Base-by-base conservation (phyloP, 1,140 invertebrate species). In the Patella vulgata region DNA sequence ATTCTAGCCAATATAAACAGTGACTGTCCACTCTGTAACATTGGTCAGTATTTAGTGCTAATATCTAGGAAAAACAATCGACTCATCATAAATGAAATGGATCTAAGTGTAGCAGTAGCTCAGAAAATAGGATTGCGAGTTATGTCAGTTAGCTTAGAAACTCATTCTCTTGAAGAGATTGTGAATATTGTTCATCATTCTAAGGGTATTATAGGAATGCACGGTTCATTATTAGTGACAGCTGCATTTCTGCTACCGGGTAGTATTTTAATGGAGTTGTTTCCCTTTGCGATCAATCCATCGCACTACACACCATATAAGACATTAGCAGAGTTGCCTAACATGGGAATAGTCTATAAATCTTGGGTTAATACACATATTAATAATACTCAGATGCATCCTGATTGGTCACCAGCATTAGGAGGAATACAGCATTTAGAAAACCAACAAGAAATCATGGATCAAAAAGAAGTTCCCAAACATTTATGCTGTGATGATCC, bases 191-290 rank as follows among this genome's bases (percentile, higher is more conserved):
- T 87, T 5, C 52, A 47, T 6, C 47, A 70, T 44, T 77, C 84
- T 21, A 69, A 70, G 65, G 90, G 98, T 60, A 90, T 98, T 57
- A 93, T 98, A 77, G 96, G 96, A 30, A 97, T 99, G 85, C 97
- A 99, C 85, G 97, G 97, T 28, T 95, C 96, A 62, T 94, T 97
- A 0, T 81, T 99, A 12, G 95, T 94, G 1, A 94, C 98, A 85
- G 82, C 95, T 42, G 85, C 98, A 61, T 99, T 99, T 85, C 85
- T 98, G 66, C 95, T 95, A 1, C 92, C 97, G 81, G 98, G 96
- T 92, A 94, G 93, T 44, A 90, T 90, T 48, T 86, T 98, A 21
- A 95, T 99, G 86, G 97, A 99, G 89, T 81, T 99, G 89, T 96
- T 89, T 68, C 83, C 83, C 4, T 76, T 85, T 84, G 85, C 85